phyloP scores from a whole-genome alignment of 2,888 invertebrate species.

The Coelogynopora nodosa region DNA sequence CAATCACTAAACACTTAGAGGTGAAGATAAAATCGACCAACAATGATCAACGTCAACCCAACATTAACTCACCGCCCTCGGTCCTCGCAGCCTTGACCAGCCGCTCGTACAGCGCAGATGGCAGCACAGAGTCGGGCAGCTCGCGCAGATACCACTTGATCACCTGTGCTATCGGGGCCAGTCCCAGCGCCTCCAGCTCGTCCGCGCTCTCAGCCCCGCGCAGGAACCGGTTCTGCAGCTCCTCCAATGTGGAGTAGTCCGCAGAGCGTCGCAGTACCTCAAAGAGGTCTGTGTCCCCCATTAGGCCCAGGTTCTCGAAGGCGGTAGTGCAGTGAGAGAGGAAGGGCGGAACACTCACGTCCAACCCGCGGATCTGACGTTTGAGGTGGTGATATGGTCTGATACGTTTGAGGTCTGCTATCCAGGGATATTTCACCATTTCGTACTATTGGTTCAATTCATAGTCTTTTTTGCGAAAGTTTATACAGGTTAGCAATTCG shows the following conservation, averaged over 20 bases:
- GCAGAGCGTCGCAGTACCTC: conserved; percentile 69
- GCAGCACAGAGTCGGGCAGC: conserved; percentile 73
- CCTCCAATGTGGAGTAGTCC: conserved; percentile 66
- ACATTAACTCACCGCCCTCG: not conserved
- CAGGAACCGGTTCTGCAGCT: conserved; percentile 64
- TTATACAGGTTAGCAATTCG: too few species aligned
- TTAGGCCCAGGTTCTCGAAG: not conserved
- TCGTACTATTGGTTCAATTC: too few species aligned
- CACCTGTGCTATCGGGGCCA: not conserved
- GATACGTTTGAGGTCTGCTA: too few species aligned
- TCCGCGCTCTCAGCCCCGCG: conserved; percentile 45
- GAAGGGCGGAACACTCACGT: conserved; percentile 61
- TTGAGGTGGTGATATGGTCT: too few species aligned
- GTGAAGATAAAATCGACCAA: too few species aligned
- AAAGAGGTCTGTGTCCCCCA: conserved; percentile 65
- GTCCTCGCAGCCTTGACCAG: conserved; percentile 66
- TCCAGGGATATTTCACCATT: too few species aligned
- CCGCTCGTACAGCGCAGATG: conserved; percentile 71
- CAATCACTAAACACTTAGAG: too few species aligned
- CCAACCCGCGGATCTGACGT: not conserved
- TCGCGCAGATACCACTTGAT: conserved; percentile 72
- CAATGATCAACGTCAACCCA: too few species aligned
- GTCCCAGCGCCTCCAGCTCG: not conserved
- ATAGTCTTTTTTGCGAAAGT: too few species aligned
- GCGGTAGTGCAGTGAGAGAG: not conserved